phyloP scores from a whole-genome alignment of 2,113 vertebrate genomes.

The Alaudala cheleensis region DNA sequence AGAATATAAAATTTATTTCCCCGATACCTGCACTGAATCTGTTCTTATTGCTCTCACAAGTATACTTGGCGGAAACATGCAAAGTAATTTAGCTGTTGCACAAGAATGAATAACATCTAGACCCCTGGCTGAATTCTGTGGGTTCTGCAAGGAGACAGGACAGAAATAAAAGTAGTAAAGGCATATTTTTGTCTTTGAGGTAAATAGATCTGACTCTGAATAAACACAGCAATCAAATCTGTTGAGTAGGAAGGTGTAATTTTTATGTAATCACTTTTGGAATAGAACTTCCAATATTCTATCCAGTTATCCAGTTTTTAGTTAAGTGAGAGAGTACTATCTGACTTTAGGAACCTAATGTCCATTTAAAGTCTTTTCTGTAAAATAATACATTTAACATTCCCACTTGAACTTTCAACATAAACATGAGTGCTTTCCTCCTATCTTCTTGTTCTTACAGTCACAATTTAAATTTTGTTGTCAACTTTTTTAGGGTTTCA shows the following conservation, averaged over 20 bases:
- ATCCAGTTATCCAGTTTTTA: not conserved
- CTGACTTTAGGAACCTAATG: not conserved
- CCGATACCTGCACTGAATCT: not conserved
- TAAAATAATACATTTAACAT: not conserved
- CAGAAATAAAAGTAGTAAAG: constrained; percentile 15
- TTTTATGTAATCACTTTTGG: constrained; percentile 46
- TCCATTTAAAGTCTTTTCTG: not conserved
- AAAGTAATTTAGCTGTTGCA: not conserved
- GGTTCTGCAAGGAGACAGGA: not conserved
- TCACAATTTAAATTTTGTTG: not conserved
- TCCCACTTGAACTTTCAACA: not conserved
- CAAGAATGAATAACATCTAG: not conserved
- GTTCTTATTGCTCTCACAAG: not conserved
- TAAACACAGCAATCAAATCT: constrained; percentile 35
- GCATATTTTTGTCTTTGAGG: constrained; percentile 16
- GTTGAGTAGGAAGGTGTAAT: constrained; percentile 56
- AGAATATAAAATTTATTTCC: not conserved
- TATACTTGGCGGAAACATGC: not conserved
- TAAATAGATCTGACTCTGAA: constrained; percentile 37
- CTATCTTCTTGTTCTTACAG: not conserved
- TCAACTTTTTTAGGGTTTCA: not conserved
- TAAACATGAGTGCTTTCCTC: not conserved
- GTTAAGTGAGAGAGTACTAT: not conserved
- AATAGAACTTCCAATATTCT: constrained; percentile 12
- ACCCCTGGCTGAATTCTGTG: not conserved